phyloP scores from a whole-genome alignment of 2,797 vertebrate species.

The Melanotaenia pygmaea region DNA sequence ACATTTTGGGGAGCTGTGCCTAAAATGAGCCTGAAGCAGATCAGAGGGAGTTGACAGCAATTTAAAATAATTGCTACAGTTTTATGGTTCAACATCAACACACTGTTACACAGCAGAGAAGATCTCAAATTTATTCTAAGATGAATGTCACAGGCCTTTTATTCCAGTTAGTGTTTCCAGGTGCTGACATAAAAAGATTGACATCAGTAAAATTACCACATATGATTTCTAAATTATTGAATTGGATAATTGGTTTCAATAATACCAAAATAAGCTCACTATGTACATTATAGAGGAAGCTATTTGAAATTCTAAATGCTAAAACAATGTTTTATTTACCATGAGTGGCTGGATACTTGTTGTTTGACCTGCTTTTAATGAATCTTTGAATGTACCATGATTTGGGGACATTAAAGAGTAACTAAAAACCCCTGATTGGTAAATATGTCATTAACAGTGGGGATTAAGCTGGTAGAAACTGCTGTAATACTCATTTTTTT shows the following conservation, averaged over 20 bases:
- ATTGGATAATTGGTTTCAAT: too few relatives aligned
- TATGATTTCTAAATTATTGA: too few relatives aligned
- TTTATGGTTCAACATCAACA: neutral
- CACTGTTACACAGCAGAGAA: too few relatives aligned
- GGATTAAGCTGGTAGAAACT: too few relatives aligned
- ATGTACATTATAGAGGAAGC: neutral
- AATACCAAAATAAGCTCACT: too few relatives aligned
- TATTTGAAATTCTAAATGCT: rapidly evolving
- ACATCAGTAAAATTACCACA: neutral
- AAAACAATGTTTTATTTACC: neutral
- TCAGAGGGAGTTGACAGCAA: neutral
- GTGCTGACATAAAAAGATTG: neutral
- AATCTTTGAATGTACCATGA: too few relatives aligned
- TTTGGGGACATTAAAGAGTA: too few relatives aligned
- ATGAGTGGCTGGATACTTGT: too few relatives aligned
- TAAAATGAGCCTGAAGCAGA: neutral
- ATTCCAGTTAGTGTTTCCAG: neutral
- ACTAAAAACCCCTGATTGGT: neutral
- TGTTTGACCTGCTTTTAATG: too few relatives aligned
- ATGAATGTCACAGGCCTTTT: neutral
- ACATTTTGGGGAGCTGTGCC: too few relatives aligned
- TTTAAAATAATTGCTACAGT: neutral
- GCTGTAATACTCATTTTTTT: neutral
- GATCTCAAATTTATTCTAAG: neutral
- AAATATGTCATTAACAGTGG: too few relatives aligned